Evolutionary conservation across 2,797 vertebrate genomes (phyloP), one percentile per base, ranked within the genome.

Genomic region (Epinephelus awoara): DNA sequence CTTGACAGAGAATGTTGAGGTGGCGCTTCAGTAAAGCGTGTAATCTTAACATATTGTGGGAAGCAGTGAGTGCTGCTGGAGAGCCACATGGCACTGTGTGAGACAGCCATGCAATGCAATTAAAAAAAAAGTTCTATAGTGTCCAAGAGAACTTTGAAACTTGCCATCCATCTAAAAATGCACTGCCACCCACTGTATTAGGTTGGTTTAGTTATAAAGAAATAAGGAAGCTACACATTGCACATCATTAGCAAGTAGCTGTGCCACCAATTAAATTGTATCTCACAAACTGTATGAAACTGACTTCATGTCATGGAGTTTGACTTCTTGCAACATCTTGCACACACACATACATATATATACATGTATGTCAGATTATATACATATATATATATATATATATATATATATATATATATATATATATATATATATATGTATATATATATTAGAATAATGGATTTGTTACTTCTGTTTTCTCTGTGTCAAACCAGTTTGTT

Each of bases 101-200:
- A 77, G 62, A 67, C 5, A 51, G 52, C 19, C 51, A 15, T 9
- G 52, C 29, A 64, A 61, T 62, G 77, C 56, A 52, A 7, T 57
- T 75, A 19, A 9, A 11, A 51, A 63, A 50, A 67, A 19, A 71
- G 0, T 17, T 19, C 67, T 25, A 21, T 21, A 58, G 59, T 79
- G 67, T 72, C 68, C 54, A 70, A 18, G 62, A 69, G 38, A 71
- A 75, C 49, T 66, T 67, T 80, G 77, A 49, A 83, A 75, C 38
- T 82, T 55, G 25, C 46, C 72, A 72, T 74, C n/a, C 42, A 70
- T 44, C 10, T 40, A 68, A 29, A 78, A 85, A 80, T 72, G 50
- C 40, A 50, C 58, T 56, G 44, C 25, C 50, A 57, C 18, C 27
- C 38, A 34, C 17, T 8, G 18, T 47, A 18, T 55, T 17, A 75